Evolutionary conservation across 2,797 vertebrate species (phyloP).

Genomic region (Melanogrammus aeglefinus): DNA sequence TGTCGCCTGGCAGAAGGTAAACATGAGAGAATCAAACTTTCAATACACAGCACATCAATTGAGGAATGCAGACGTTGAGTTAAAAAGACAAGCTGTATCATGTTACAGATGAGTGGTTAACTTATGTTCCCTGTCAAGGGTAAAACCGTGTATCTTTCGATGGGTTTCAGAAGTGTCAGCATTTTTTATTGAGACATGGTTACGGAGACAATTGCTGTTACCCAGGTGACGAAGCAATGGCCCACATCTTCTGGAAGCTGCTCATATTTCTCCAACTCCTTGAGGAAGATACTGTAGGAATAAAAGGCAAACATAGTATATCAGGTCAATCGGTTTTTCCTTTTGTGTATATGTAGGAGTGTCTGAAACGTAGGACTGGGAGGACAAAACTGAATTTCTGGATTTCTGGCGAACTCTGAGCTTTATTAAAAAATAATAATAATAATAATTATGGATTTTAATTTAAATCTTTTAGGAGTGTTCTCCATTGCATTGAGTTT

Average conservation of each 20-base stretch:
- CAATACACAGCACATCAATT: background rate
- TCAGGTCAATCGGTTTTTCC: background rate
- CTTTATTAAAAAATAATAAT: no score
- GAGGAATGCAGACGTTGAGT: background rate
- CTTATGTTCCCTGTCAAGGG: background rate
- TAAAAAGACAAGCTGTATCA: background rate
- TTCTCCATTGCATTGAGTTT: background rate
- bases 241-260: constrained; percentile 97
- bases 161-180: background rate
- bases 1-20: constrained; percentile 82
- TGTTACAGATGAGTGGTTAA: background rate
- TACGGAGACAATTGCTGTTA: constrained; percentile 53
- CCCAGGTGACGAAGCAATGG: constrained; percentile 98
- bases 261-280: constrained; percentile 97
- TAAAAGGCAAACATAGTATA: background rate
- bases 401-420: background rate
- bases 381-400: background rate
- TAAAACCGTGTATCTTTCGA: background rate
- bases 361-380: no score
- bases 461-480: background rate
- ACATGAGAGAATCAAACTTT: constrained; percentile 1
- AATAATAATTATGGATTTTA: background rate
- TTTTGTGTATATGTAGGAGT: background rate
- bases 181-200: no score
- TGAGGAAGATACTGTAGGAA: constrained; percentile 88